Evolutionary conservation across 2,888 invertebrate species (phyloP).

Genomic region (Syrista parreyssii): DNA sequence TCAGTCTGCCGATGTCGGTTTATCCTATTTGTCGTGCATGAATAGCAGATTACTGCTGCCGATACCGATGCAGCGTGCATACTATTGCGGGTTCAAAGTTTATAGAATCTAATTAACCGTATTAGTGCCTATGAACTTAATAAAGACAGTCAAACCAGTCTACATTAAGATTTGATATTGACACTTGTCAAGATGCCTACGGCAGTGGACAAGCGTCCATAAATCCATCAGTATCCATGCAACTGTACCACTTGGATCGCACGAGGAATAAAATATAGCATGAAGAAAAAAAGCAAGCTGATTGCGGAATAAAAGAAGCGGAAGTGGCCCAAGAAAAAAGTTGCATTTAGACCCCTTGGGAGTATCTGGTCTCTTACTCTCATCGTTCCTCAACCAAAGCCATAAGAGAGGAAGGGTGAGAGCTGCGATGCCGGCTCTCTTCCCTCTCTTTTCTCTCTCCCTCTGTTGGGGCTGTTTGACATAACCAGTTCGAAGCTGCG

Average conservation of each 20-base stretch:
- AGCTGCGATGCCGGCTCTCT: background rate
- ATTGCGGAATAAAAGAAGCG: slow-evolving; percentile 6
- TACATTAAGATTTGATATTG: too few relatives aligned
- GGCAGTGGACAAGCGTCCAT: too few relatives aligned
- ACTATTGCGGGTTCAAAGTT: slow-evolving; percentile 51
- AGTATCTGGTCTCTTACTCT: background rate
- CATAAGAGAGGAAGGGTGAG: background rate
- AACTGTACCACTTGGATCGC: too few relatives aligned
- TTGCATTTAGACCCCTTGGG: slow-evolving; percentile 17
- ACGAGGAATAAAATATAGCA: too few relatives aligned
- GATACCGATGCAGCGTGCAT: slow-evolving; percentile 45
- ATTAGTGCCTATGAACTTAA: slow-evolving; percentile 31
- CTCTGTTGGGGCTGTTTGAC: slow-evolving; percentile 37
- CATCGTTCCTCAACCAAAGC: too few relatives aligned
- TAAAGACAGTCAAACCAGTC: slow-evolving; percentile 15
- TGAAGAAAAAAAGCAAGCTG: too few relatives aligned
- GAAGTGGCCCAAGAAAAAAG: slow-evolving; percentile 19
- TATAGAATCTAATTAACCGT: slow-evolving; percentile 47
- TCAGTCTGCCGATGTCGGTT: slow-evolving; percentile 22
- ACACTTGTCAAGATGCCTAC: too few relatives aligned
- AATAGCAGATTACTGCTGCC: slow-evolving; percentile 42
- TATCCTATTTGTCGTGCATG: slow-evolving; percentile 41
- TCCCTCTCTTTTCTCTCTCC: background rate
- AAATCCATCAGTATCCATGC: too few relatives aligned
- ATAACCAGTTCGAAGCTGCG: slow-evolving; percentile 48